A percentile compares a stretch with the other conserved stretches of the same genome.
These are phyloP conservation scores for Parazoanthus atlanticus DNA, from an alignment of 92 coral and sea anemone genomes.

Conservation along the genomic window DNA sequence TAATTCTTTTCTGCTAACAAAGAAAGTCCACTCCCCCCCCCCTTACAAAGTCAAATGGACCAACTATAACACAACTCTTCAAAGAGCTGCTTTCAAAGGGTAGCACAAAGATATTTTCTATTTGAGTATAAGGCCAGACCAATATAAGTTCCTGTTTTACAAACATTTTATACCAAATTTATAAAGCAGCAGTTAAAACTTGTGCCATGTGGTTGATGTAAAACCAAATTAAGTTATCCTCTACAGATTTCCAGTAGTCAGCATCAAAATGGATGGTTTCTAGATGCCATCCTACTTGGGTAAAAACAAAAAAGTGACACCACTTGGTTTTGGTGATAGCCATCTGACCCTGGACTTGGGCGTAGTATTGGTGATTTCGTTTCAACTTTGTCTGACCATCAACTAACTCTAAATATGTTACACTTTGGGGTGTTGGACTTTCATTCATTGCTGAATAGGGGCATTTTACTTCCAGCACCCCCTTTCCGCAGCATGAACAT, in stretches of 20 bases:
- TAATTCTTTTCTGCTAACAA: too few species aligned
- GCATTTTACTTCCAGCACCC: constrained; percentile 55
- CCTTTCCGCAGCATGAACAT: constrained; percentile 60
- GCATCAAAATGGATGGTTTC: constrained; percentile 5
- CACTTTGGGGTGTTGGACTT: constrained; percentile 4
- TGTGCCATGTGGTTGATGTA: background rate
- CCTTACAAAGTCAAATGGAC: too few species aligned
- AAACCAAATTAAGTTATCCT: constrained; percentile 27
- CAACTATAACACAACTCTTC: too few species aligned
- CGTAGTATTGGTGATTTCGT: constrained; percentile 41
- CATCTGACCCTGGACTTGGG: constrained; percentile 55
- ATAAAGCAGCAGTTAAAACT: too few species aligned
- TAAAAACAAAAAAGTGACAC: constrained; percentile 48
- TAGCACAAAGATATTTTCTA: too few species aligned
- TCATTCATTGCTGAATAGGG: constrained; percentile 54
- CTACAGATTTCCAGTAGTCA: constrained; percentile 13
- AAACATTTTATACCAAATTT: too few species aligned
- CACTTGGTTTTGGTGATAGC: constrained; percentile 24
- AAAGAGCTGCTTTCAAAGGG: too few species aligned
- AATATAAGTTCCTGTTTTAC: too few species aligned
- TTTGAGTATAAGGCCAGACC: too few species aligned
- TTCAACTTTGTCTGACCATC: background rate
- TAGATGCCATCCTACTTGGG: constrained; percentile 15
- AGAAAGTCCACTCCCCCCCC: too few species aligned
- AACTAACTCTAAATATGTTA: constrained; percentile 22